Base-by-base conservation (phyloP, 2,888 invertebrate species). In the Dolomedes plantarius region DNA sequence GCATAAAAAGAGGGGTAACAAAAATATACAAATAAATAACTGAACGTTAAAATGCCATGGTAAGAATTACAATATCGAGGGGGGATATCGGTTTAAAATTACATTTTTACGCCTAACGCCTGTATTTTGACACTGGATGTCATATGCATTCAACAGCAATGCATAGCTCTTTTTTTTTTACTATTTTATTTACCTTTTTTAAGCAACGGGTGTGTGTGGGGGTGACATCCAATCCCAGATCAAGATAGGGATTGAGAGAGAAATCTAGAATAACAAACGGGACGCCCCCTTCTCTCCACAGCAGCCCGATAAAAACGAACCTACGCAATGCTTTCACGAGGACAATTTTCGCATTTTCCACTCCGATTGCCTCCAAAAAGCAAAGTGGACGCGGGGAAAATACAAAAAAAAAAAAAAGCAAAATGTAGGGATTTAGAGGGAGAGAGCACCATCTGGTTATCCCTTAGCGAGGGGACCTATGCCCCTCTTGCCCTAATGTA, bases 321-420 rank as follows among this genome's bases (percentile, higher is more conserved):
- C 72, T 74, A 39, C 81, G 46, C 64, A 46, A 39, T 72, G 19
- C 39, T 36, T 46, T 31, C 36, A 28, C 41, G 41, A 46, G 36
- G 39, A 41, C 62, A 75, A 83, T 83, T 76, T 77, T 77, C 77
- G 77, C 50, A 68, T 85, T 85, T 85, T 77, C 72, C 83, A 85
- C 83, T 16, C 41, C 77, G 72, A 85, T 16, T 73, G 77, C 77
- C 29, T 67, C 68, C 13, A 32, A 67, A 77, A 73, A 64, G 75
- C 56, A 50, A 36, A 75, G 41, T n/a, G 41, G 50, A 19, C 16
- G n/a, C 39, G 23, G 31, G 2, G 27, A 62, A 68, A 62, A 23
- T 36, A 41, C 6, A 27, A 39, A 36, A 72, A 50, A 73, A 74
- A 71, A 16, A 71, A 32, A 41, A 9, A 62, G 27, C 9, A 19